Percentiles rank a stretch among this genome's conserved stretches.
phyloP scores from a whole-genome alignment of 2,797 vertebrate species.

The Macropus fuliginosus region DNA sequence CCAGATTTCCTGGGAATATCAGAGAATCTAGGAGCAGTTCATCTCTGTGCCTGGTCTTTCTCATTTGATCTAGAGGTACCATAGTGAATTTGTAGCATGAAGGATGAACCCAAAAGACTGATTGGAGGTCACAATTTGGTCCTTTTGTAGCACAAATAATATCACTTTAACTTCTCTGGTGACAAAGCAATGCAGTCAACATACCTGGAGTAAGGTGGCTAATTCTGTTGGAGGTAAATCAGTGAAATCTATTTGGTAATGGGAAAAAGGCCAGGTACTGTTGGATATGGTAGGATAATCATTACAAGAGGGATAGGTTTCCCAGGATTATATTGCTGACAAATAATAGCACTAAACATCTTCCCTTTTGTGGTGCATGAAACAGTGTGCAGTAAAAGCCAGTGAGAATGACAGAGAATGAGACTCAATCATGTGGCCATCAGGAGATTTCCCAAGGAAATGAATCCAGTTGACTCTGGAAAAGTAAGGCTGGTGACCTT shows the following conservation, averaged over 20 bases:
- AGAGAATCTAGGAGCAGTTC: not conserved
- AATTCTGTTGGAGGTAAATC: not conserved
- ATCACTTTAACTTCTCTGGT: not conserved
- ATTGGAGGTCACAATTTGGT: not conserved
- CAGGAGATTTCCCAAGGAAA: not conserved
- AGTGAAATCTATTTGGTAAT: not conserved
- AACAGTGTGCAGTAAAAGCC: not conserved
- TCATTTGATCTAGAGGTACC: not conserved
- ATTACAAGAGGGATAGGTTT: not conserved
- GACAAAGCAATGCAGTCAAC: not conserved
- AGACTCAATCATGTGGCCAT: not conserved
- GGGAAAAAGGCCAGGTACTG: not conserved
- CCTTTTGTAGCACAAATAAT: not conserved
- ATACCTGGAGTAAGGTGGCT: not conserved
- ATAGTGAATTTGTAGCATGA: not conserved
- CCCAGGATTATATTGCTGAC: not conserved
- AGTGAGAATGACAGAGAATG: not conserved
- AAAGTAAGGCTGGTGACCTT: too few species aligned
- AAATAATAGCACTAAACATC: not conserved
- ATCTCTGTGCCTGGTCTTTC: not conserved
- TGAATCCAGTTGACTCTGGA: too few species aligned
- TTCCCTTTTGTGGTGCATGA: not conserved
- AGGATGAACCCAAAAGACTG: not conserved
- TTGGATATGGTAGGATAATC: not conserved
- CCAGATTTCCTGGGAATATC: not conserved